phyloP scores from a whole-genome alignment of 2,797 vertebrate genomes.

The Choloepus didactylus region DNA sequence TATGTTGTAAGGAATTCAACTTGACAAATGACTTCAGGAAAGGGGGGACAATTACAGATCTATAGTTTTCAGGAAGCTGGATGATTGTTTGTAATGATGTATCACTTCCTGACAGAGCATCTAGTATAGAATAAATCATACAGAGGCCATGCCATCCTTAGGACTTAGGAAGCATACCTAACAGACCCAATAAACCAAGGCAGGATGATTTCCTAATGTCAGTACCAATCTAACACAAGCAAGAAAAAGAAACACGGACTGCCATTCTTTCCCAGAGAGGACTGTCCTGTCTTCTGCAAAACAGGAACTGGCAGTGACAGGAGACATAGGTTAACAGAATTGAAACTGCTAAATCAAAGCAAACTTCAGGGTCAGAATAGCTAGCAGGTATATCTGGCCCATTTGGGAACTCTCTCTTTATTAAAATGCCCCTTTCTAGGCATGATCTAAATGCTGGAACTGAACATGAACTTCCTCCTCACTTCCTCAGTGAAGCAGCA shows the following conservation, averaged over 20 bases:
- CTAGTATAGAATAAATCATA: background rate
- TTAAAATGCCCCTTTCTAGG: background rate
- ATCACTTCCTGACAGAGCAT: background rate
- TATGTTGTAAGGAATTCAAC: background rate
- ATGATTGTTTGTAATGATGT: background rate
- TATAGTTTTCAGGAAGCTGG: background rate
- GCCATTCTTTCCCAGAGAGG: background rate
- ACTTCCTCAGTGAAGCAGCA: background rate
- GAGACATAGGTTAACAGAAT: background rate
- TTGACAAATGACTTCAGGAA: background rate
- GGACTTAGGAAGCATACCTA: background rate
- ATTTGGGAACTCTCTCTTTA: background rate
- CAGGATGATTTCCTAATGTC: background rate
- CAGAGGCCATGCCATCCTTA: background rate
- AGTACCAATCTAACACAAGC: background rate
- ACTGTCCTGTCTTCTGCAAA: background rate
- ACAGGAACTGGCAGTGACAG: background rate
- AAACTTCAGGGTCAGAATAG: background rate
- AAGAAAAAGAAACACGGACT: constrained; percentile 23
- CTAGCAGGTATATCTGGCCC: background rate
- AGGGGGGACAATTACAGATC: background rate
- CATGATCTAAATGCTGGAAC: background rate
- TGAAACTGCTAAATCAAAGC: constrained; percentile 28
- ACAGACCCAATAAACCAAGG: background rate
- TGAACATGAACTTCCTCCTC: background rate